Evolutionary conservation across 2,888 invertebrate species (phyloP).

Genomic region (Platynereis dumerilii): DNA sequence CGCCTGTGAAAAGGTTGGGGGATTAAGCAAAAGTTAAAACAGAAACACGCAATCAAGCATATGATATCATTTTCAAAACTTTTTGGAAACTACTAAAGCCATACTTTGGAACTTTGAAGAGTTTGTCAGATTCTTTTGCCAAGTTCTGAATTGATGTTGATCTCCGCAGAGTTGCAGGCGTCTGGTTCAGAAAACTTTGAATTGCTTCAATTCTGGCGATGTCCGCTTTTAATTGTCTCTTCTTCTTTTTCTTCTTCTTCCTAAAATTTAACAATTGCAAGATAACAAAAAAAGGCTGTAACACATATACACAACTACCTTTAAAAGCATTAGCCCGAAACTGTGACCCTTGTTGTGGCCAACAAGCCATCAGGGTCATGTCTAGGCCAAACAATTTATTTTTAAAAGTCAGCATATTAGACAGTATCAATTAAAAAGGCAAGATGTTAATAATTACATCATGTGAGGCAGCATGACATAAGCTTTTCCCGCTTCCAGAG

Average conservation of each 20-base stretch:
- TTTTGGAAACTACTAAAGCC: constrained; percentile 17
- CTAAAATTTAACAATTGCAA: constrained; percentile 14
- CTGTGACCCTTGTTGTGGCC: too few relatives aligned
- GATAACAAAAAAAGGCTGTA: too few relatives aligned
- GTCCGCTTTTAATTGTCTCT: constrained; percentile 42
- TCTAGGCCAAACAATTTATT: too few relatives aligned
- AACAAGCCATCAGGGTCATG: too few relatives aligned
- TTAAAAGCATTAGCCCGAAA: too few relatives aligned
- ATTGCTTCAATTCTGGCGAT: constrained; percentile 54
- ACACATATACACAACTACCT: too few relatives aligned
- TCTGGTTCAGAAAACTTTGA: constrained; percentile 46
- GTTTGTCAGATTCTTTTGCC: constrained; percentile 45
- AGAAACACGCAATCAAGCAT: background rate
- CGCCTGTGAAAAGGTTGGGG: constrained; percentile 37
- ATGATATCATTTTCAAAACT: background rate
- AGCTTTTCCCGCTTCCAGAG: constrained; percentile 55
- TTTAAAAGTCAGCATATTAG: too few relatives aligned
- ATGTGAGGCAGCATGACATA: constrained; percentile 55
- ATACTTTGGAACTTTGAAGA: constrained; percentile 53
- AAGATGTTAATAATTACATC: constrained; percentile 9
- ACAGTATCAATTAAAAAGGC: too few relatives aligned
- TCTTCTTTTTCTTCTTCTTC: constrained; percentile 39
- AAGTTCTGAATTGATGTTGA: constrained; percentile 47
- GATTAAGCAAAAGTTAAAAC: background rate
- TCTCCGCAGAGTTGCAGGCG: constrained; percentile 38